These are phyloP conservation scores for Leucophora obtusa DNA, from an alignment of 2,888 invertebrate genomes.

Conservation along the genomic window DNA sequence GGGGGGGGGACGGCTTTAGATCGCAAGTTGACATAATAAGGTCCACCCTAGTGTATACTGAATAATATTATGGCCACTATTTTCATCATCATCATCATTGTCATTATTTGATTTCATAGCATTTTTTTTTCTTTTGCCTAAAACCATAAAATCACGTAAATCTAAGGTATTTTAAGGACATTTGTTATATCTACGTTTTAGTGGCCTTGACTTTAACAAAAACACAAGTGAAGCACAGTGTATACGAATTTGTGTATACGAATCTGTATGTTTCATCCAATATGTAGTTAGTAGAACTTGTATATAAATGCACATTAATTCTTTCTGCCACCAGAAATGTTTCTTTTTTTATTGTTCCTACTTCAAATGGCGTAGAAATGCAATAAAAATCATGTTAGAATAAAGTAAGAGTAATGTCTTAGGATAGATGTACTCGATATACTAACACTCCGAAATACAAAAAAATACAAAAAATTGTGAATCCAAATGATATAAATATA, in stretches of 20 bases:
- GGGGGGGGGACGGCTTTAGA: too few species aligned
- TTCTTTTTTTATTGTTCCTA: background rate
- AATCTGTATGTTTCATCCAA: too few species aligned
- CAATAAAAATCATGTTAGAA: conserved; percentile 49
- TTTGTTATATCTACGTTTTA: conserved; percentile 33
- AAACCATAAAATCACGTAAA: conserved; percentile 55
- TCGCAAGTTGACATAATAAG: too few species aligned
- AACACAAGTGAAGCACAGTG: background rate
- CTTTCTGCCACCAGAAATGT: background rate
- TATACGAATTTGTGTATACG: background rate
- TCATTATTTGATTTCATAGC: conserved; percentile 25
- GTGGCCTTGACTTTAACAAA: conserved; percentile 41
- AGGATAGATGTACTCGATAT: conserved; percentile 22
- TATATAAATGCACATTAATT: background rate
- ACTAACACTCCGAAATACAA: background rate
- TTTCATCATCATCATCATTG: conserved; percentile 27
- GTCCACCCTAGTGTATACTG: too few species aligned
- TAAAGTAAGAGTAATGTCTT: conserved; percentile 41
- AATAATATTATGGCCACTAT: background rate
- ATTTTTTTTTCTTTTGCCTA: background rate
- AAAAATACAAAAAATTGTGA: background rate
- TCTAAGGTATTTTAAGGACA: conserved; percentile 48
- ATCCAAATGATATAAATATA: background rate
- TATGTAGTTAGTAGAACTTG: background rate
- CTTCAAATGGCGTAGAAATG: conserved; percentile 40